Percentiles rank a stretch among this genome's conserved stretches.
These are phyloP conservation scores for Agrochola lychnidis DNA, from an alignment of 2,888 invertebrate species.

Conservation along the genomic window DNA sequence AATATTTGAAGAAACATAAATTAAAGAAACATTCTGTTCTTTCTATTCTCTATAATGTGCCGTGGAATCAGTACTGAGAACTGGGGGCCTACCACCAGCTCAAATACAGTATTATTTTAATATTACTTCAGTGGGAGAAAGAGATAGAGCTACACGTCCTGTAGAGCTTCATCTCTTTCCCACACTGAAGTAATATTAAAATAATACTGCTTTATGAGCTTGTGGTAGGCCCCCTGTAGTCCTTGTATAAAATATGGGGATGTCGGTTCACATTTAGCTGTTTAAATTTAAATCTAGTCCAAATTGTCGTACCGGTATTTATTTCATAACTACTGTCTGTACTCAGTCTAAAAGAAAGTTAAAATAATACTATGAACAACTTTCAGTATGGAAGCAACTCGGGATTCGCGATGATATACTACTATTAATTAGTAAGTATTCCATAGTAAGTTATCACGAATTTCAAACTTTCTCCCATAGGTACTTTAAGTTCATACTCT, in stretches of 20 bases:
- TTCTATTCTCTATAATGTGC: no score
- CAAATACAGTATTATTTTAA: no score
- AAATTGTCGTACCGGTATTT: slow-evolving; percentile 25
- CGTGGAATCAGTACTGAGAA: slow-evolving; percentile 83
- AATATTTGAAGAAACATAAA: slow-evolving; percentile 89
- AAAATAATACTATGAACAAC: not conserved
- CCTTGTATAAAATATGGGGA: slow-evolving; percentile 37
- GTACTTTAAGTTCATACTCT: not conserved
- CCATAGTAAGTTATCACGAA: not conserved
- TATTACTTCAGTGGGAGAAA: no score
- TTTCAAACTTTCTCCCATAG: not conserved
- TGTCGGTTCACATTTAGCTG: not conserved
- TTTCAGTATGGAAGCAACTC: slow-evolving; percentile 21
- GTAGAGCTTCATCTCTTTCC: no score
- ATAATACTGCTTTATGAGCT: no score
- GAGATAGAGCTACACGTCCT: no score
- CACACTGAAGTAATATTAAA: no score
- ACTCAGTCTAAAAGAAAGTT: not conserved
- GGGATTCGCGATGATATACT: not conserved
- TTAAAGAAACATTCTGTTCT: slow-evolving; percentile 86
- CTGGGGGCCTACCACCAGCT: no score
- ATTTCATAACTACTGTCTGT: not conserved
- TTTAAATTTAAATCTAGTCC: slow-evolving; percentile 15
- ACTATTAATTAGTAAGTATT: no score
- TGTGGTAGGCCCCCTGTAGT: no score